A percentile compares a stretch with the other conserved stretches of the same genome.
Conservation (phyloP, 2,888 invertebrate genomes). For the Pachydiplax longipennis region DNA sequence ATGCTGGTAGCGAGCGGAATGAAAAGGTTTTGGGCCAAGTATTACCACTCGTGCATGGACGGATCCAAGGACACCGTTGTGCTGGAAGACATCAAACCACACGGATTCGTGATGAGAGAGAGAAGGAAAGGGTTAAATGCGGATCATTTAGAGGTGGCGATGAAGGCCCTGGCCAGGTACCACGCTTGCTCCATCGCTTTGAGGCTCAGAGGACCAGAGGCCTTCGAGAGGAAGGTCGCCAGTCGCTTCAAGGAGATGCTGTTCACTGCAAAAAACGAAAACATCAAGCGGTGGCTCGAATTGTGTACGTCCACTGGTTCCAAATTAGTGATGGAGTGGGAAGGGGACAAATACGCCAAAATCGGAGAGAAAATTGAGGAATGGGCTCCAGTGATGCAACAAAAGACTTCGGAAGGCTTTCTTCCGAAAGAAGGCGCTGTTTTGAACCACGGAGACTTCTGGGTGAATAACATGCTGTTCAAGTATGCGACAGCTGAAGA, state of each 20-base stretch:
- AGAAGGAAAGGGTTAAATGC: neutral
- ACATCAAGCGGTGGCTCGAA: neutral
- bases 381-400: neutral
- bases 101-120: slow-evolving; percentile 12
- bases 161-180: neutral
- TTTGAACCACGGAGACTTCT: slow-evolving; percentile 47
- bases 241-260: neutral
- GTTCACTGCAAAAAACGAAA: neutral
- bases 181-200: slow-evolving; percentile 25
- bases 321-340: neutral
- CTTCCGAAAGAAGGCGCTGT: neutral
- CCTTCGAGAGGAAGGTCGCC: neutral
- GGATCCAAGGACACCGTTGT: slow-evolving; percentile 9
- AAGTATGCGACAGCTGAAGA: neutral
- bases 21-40: neutral
- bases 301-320: neutral
- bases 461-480: slow-evolving; percentile 48
- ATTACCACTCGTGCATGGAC: neutral
- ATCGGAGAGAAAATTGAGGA: neutral
- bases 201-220: neutral
- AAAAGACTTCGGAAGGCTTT: neutral
- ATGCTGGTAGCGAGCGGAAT: neutral
- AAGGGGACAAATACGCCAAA: neutral
- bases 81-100: neutral
- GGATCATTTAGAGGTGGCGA: neutral